Evolutionary conservation across 2,888 invertebrate genomes (phyloP), one percentile per base, ranked within the genome.

Genomic region (Crocallis elinguaria): DNA sequence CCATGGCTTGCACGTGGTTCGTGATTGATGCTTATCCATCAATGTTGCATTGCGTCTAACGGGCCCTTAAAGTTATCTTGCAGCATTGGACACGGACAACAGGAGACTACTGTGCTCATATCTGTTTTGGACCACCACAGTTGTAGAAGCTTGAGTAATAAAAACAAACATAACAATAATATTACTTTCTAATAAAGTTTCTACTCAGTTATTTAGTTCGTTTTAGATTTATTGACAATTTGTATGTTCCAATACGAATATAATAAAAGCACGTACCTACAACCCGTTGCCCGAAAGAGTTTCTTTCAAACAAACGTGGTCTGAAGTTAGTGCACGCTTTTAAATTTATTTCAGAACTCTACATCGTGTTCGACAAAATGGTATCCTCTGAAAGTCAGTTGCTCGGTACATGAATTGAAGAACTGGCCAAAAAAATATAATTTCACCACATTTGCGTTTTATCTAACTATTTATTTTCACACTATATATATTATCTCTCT

Each of bases 271-370:
- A 83, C 79, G 81, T 81, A 59, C 65, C 54, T 81, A 59, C 65
- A 53, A 58, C 67, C 67, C 71, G 71, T 70, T 63, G 62, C 71
- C 71, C 55, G 62, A 62, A 67, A 68, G 71, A 70, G 70, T 71
- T 76, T 69, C 58, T 68, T 75, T 67, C 73, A 73, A 79, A 56
- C 50, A 48, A 48, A 51, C 51, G 39, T 29, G 51, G 73, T 59
- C 58, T 63, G 61, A 77, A 80, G 80, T 80, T 77, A 69, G 75
- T 65, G 69, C 61, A 59, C 66, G 67, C 73, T 79, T 79, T 80
- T 71, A 77, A 82, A 83, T 84, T 82, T 83, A 82, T 83, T 79
- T 82, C 67, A 63, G 69, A 83, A 78, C 78, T 82, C 69, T 61
- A 69, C 71, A 69, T 64, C 71, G 69, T 70, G 77, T 81, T 77